A percentile compares a stretch with the other conserved stretches of the same genome.
Conservation (phyloP, 1,140 invertebrate genomes). For the Drosophila neocordata region DNA sequence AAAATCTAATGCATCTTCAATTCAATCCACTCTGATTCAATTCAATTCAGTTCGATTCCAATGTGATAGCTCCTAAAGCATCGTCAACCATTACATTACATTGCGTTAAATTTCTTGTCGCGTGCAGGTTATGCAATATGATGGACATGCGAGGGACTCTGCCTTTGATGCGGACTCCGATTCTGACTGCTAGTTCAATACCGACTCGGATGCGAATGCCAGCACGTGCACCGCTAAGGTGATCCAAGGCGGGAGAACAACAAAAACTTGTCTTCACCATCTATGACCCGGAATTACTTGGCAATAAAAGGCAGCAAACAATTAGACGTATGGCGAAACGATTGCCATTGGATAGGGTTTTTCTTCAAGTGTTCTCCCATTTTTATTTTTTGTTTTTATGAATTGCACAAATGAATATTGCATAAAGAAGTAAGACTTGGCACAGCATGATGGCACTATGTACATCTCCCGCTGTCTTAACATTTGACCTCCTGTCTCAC, state of each 20-base stretch:
- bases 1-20: conserved; percentile 11
- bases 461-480: neutral
- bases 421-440: conserved; percentile 26
- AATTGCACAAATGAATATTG: conserved; percentile 48
- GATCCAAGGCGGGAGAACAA: conserved; percentile 38
- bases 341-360: conserved; percentile 39
- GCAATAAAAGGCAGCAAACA: conserved; percentile 74
- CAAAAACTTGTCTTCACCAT: conserved; percentile 67
- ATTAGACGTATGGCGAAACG: conserved; percentile 63
- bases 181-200: neutral
- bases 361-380: conserved; percentile 1
- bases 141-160: conserved; percentile 15
- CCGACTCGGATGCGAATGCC: conserved; percentile 49
- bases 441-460: neutral
- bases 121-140: conserved; percentile 74
- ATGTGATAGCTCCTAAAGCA: conserved; percentile 34
- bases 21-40: conserved; percentile 23
- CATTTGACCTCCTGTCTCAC: conserved; percentile 7
- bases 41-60: conserved; percentile 28
- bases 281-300: conserved; percentile 54
- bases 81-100: conserved; percentile 1
- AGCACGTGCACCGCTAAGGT: conserved; percentile 60
- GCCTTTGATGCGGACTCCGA: conserved; percentile 1
- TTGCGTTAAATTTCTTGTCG: conserved; percentile 72
- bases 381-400: conserved; percentile 41